phyloP scores from a whole-genome alignment of 2,888 invertebrate genomes.

The Cantharis flavilabris region DNA sequence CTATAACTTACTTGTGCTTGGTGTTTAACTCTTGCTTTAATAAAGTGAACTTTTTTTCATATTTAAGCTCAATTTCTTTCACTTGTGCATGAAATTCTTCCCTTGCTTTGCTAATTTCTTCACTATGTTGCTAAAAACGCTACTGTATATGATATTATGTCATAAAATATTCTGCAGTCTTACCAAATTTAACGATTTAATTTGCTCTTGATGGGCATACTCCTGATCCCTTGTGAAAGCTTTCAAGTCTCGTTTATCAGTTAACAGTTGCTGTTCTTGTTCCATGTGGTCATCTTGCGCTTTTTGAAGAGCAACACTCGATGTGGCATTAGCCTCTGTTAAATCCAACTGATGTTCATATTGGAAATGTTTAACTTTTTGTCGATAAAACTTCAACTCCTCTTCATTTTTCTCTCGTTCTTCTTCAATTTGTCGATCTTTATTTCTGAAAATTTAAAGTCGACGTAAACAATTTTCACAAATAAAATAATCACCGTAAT shows the following conservation, averaged over 20 bases:
- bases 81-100: conserved; percentile 69
- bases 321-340: conserved; percentile 83
- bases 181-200: conserved; percentile 72
- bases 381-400: conserved; percentile 85
- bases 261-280: conserved; percentile 76
- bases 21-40: conserved; percentile 74
- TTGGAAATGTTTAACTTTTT: conserved; percentile 90
- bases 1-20: conserved; percentile 59
- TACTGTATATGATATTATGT: not conserved
- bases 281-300: conserved; percentile 81
- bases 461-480: not conserved
- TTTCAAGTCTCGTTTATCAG: conserved; percentile 73
- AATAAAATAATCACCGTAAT: conserved; percentile 58
- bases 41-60: conserved; percentile 74
- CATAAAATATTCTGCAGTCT: conserved; percentile 20
- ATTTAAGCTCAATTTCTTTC: conserved; percentile 70
- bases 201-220: conserved; percentile 71
- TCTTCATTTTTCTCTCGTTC: conserved; percentile 84
- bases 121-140: conserved; percentile 50
- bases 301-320: conserved; percentile 78
- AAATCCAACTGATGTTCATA: conserved; percentile 88
- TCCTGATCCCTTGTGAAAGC: conserved; percentile 71
- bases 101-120: conserved; percentile 62
- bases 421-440: conserved; percentile 88
- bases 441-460: conserved; percentile 58